Base-by-base conservation (phyloP, 2,888 invertebrate genomes). In the Eristalis pertinax region DNA sequence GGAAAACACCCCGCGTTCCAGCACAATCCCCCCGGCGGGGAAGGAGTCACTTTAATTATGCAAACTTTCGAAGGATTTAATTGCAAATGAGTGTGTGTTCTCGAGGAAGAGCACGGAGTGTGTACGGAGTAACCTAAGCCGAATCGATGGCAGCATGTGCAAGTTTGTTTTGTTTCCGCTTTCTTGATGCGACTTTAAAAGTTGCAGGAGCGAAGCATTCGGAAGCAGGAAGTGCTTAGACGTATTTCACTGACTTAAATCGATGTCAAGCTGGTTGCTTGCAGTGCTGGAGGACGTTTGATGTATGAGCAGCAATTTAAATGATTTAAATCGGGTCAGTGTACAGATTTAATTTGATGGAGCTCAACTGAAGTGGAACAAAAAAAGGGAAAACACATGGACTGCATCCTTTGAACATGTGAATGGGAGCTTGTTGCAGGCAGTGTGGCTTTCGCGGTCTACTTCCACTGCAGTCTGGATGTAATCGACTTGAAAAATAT, bases 41-140 rank as follows among this genome's bases (percentile, higher is more conserved):
- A n/a, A n/a, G n/a, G 38, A 58, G 58, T 32, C 29, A 24, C 24
- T 72, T 72, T 78, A 72, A 78, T 65, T 58, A 78, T 65, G 78
- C 65, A 72, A 73, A 67, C n/a, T 65, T 79, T 79, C 15, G 32
- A 24, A 32, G 60, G 56, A 43, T 72, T 64, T 15, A 64, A 78
- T 70, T 78, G 22, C 56, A 29, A 24, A 50, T 50, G 50, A 24
- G 11, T 15, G 11, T 15, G 11, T 38, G 38, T 13, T 13, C 38
- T 13, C 38, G 13, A 38, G 38, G 15, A 38, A 26, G 35, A 19
- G 29, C 50, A 4, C 4, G 3, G 26, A 13, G 11, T 60, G 15
- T 26, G 26, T 26, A 26, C 1, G 13, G 60, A 60, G 60, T 24
- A 60, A 60, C 7, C 60, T 24, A 60, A 60, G 7, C 60, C 26